Conservation (phyloP, 1,140 invertebrate genomes). For the Drosophila micromelanica region DNA sequence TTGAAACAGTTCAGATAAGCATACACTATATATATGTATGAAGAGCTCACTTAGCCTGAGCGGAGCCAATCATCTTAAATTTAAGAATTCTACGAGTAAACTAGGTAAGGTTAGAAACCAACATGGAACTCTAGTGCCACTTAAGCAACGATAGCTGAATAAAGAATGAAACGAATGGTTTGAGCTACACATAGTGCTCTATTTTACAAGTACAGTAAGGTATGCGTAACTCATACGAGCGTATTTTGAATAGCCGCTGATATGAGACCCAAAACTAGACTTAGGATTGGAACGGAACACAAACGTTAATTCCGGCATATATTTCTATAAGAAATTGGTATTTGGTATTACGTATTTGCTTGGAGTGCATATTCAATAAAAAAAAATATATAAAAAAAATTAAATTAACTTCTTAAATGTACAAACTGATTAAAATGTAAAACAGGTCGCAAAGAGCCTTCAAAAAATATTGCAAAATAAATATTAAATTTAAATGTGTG, state of each 20-base stretch:
- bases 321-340: constrained; percentile 32
- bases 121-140: constrained; percentile 74
- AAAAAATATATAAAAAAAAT: constrained; percentile 26
- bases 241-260: constrained; percentile 74
- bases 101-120: constrained; percentile 38
- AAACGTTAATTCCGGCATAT: constrained; percentile 27
- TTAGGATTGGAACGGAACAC: constrained; percentile 12
- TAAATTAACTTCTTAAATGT: constrained; percentile 48
- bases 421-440: constrained; percentile 43
- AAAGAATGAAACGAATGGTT: constrained; percentile 70
- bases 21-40: not conserved
- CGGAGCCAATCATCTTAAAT: constrained; percentile 38
- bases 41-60: not conserved
- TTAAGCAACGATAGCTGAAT: constrained; percentile 71
- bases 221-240: constrained; percentile 24
- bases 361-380: constrained; percentile 47
- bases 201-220: constrained; percentile 18
- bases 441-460: constrained; percentile 43
- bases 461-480: constrained; percentile 29
- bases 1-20: not conserved
- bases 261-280: constrained; percentile 58
- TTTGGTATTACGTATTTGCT: constrained; percentile 11
- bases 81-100: constrained; percentile 57
- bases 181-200: constrained; percentile 21
- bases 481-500: constrained; percentile 53